Base-by-base conservation (phyloP, 2,113 vertebrate species). In the Oreotrochilus melanogaster region DNA sequence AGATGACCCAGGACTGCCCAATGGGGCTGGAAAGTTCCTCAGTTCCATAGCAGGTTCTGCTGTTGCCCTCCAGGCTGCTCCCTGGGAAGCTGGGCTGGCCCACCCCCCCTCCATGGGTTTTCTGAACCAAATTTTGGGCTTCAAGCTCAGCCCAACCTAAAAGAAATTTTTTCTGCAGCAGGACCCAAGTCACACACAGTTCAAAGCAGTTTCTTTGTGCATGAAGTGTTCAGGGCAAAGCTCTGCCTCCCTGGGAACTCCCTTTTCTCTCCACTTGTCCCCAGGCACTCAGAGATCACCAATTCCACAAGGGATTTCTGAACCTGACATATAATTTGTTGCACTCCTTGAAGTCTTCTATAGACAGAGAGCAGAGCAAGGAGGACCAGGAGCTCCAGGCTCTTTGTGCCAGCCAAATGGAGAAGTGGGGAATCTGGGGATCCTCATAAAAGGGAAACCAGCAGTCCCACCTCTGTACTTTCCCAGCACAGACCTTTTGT, bases 371-470 rank as follows among this genome's bases (percentile, higher is more conserved):
- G 60, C 67, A 88, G 72, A 88, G 92, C 85, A 83, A 91, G 87
- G 66, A 85, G 67, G 93, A 90, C 83, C 72, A 86, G 89, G 58
- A 93, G 37, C 71, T 79, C 74, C 54, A 60, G 71, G 64, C 73
- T 23, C 71, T 89, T 80, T 56, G 66, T 88, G 50, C 54, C 81
- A 86, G 64, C 37, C 48, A 35, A 57, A 82, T 1, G 4, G n/a
- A 62, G 56, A 82, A 31, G 51, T 45, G 42, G 28, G 71, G 37
- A 89, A 82, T 19, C 65, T 86, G 67, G 85, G 65, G 65, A 83
- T 94, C 74, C 86, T 90, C 82, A 86, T 90, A 9, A 95, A 95
- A 96, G 85, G 60, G n/a, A 96, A 96, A 66, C 56, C 75, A 74
- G 71, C 78, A 66, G n/a, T 83, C 88, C 35, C 75, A 93, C 92